Conservation (phyloP, 1,140 invertebrate genomes). For the Hormaphis cornu region DNA sequence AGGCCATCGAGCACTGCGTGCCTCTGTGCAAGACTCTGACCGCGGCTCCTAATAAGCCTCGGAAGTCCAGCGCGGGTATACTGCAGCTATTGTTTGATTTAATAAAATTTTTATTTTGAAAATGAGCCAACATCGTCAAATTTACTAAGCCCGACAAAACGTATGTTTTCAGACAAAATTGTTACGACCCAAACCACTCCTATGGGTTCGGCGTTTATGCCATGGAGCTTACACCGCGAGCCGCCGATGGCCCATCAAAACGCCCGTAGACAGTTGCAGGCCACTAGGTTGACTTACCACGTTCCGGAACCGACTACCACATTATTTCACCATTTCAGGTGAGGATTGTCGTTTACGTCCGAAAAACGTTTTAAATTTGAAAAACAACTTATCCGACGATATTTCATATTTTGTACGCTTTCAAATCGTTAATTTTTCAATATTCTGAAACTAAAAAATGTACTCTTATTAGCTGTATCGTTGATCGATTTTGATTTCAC, state of each 20-base stretch:
- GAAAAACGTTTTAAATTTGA: not conserved
- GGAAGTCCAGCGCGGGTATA: not conserved
- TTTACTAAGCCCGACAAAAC: too few relatives aligned
- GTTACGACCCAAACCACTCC: not conserved
- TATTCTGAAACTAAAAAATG: too few relatives aligned
- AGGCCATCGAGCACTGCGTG: slow-evolving; percentile 58
- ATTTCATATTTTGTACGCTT: too few relatives aligned
- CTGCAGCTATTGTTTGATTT: not conserved
- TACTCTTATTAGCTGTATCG: too few relatives aligned
- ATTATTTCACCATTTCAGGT: slow-evolving; percentile 21
- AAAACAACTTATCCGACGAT: too few relatives aligned
- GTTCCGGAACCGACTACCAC: slow-evolving; percentile 22
- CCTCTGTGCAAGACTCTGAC: slow-evolving; percentile 25
- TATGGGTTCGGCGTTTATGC: slow-evolving; percentile 16
- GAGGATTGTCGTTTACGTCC: too few relatives aligned
- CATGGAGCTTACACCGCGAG: slow-evolving; percentile 25
- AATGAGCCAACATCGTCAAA: too few relatives aligned
- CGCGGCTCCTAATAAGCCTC: not conserved
- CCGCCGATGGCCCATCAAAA: slow-evolving; percentile 35
- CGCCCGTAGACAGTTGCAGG: not conserved
- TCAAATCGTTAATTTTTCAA: too few relatives aligned
- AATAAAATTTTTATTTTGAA: too few relatives aligned
- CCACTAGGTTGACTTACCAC: slow-evolving; percentile 25
- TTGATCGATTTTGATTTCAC: too few relatives aligned
- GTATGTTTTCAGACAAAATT: not conserved